A percentile compares a stretch with the other conserved stretches of the same genome.
These are phyloP conservation scores for Bubalus kerabau DNA, from an alignment of 2,113 vertebrate genomes.

Conservation along the genomic window DNA sequence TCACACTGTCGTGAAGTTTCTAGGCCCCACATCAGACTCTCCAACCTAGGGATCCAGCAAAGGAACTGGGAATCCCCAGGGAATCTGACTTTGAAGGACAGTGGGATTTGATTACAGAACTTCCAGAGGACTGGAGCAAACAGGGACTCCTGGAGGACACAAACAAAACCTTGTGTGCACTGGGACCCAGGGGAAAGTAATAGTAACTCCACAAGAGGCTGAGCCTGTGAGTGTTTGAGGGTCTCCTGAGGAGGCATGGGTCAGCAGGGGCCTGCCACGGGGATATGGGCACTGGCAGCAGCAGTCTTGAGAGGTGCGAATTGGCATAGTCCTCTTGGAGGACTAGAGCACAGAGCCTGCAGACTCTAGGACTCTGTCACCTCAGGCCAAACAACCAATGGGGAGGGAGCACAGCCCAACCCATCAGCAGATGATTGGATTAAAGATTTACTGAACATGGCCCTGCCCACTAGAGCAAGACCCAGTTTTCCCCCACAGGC, in stretches of 20 bases:
- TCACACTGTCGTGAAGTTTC: background rate
- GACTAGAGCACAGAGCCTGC: background rate
- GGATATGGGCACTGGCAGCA: background rate
- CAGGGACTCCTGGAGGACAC: background rate
- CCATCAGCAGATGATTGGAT: accelerated
- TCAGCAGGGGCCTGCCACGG: background rate
- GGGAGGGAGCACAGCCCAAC: background rate
- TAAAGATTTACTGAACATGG: background rate
- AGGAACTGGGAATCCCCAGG: background rate
- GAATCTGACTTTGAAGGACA: background rate
- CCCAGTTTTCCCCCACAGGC: background rate
- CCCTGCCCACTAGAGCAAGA: background rate
- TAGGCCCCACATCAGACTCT: background rate
- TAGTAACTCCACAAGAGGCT: background rate
- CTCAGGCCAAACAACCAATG: background rate
- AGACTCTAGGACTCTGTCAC: background rate
- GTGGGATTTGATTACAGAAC: background rate
- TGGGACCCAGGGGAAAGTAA: background rate
- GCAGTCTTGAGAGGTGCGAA: accelerated
- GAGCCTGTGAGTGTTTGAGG: background rate
- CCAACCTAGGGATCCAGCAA: background rate
- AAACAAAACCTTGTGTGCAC: background rate
- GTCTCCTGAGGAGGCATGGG: background rate
- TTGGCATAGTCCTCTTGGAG: background rate
- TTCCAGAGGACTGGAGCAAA: background rate